Evolutionary conservation across 2,888 invertebrate genomes (phyloP).

Genomic region (Agrilus biguttatus): DNA sequence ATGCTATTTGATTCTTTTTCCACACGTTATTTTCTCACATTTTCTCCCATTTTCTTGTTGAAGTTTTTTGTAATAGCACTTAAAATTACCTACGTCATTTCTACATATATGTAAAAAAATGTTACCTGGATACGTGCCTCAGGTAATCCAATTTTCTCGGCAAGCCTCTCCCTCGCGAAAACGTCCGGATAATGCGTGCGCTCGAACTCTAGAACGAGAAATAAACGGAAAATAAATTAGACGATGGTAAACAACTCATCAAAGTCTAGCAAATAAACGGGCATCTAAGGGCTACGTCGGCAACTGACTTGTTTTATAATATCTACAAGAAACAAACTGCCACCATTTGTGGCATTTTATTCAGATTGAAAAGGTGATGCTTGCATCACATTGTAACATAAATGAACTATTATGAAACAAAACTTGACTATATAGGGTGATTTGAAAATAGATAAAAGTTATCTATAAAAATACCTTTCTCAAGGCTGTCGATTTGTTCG

Average conservation of each 20-base stretch:
- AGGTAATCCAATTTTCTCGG: constrained; percentile 94
- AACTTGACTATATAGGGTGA: too few species aligned
- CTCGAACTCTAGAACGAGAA: constrained; percentile 72
- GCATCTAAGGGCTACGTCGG: too few species aligned
- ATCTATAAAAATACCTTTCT: constrained; percentile 64
- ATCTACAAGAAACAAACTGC: constrained; percentile 1
- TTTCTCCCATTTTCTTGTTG: not conserved
- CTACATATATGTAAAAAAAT: constrained; percentile 28
- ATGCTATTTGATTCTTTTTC: too few species aligned
- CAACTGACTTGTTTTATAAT: not conserved
- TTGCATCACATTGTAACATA: not conserved
- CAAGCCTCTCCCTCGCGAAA: constrained; percentile 88
- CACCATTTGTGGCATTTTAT: constrained; percentile 1
- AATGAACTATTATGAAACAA: too few species aligned
- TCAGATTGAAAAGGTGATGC: not conserved
- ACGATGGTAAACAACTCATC: not conserved
- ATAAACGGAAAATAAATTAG: constrained; percentile 3
- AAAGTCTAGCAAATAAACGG: not conserved
- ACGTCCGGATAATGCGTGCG: constrained; percentile 96
- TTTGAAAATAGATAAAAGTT: not conserved
- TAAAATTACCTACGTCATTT: constrained; percentile 10
- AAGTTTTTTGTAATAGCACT: constrained; percentile 7
- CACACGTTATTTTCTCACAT: too few species aligned
- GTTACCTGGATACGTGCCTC: constrained; percentile 98
- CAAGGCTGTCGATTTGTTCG: constrained; percentile 95